Percentiles rank a stretch among this genome's conserved stretches.
phyloP scores from a whole-genome alignment of 1,140 invertebrate genomes.

The Patella vulgata region DNA sequence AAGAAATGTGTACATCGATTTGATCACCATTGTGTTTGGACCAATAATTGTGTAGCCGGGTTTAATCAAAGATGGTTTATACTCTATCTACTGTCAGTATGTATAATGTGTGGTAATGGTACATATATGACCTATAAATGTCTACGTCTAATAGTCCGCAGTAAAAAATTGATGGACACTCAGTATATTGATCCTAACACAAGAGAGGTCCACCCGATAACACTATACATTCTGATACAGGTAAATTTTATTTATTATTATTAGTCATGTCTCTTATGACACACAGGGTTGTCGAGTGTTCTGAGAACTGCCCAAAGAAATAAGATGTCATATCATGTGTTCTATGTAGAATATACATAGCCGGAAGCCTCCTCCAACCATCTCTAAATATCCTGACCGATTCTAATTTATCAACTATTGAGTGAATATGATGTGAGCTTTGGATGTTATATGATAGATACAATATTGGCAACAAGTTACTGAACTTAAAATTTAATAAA shows the following conservation, averaged over 20 bases:
- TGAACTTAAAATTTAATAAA: no score
- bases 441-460: no score
- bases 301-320: no score
- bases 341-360: no score
- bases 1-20: conserved; percentile 64
- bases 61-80: conserved; percentile 62
- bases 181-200: conserved; percentile 42
- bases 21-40: conserved; percentile 68
- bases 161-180: conserved; percentile 46
- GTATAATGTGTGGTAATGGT: conserved; percentile 54
- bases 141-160: conserved; percentile 37
- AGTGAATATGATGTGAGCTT: no score
- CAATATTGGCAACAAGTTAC: no score
- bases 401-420: no score
- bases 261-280: no score
- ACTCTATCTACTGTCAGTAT: conserved; percentile 54
- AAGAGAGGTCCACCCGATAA: conserved; percentile 47
- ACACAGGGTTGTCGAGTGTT: no score
- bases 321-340: no score
- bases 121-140: conserved; percentile 37
- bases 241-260: conserved; percentile 42
- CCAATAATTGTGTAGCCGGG: conserved; percentile 64
- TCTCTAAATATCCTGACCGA: no score
- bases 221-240: conserved; percentile 52
- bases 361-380: no score